Percentiles rank a stretch among this genome's conserved stretches.
phyloP scores from a whole-genome alignment of 2,113 vertebrate genomes.

The Myrmophylax atrothorax region DNA sequence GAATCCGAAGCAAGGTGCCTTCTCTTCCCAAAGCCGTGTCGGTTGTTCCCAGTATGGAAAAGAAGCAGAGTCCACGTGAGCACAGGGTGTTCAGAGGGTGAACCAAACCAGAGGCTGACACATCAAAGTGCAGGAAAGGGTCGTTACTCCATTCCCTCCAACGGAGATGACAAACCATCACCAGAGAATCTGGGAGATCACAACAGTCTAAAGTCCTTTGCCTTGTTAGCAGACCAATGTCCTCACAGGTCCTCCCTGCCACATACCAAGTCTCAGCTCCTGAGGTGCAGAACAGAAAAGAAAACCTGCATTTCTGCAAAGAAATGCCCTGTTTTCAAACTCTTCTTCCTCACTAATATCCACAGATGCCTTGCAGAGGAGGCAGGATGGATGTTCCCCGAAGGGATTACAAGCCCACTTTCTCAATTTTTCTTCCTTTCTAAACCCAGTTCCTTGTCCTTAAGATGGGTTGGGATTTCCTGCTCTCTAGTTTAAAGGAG shows the following conservation, averaged over 20 bases:
- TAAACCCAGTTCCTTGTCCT: constrained; percentile 46
- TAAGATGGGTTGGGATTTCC: constrained; percentile 14
- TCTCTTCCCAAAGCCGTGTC: constrained; percentile 55
- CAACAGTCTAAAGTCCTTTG: not conserved
- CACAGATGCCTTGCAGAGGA: not conserved
- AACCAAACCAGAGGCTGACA: constrained; percentile 51
- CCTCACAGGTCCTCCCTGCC: constrained; percentile 37
- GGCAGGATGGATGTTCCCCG: constrained; percentile 29
- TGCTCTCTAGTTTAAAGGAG: constrained; percentile 48
- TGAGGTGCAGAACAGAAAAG: constrained; percentile 46
- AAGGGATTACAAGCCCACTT: not conserved
- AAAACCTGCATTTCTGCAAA: constrained; percentile 57
- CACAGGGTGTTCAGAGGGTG: constrained; percentile 62
- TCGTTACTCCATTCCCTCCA: not conserved
- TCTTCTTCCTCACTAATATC: constrained; percentile 47
- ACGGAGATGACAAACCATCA: constrained; percentile 37
- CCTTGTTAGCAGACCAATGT: not conserved
- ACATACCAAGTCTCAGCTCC: not conserved
- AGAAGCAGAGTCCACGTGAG: constrained; percentile 67
- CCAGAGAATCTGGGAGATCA: constrained; percentile 13
- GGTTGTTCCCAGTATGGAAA: constrained; percentile 67
- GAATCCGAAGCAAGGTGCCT: constrained; percentile 41
- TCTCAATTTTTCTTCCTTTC: constrained; percentile 13
- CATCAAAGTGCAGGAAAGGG: constrained; percentile 56
- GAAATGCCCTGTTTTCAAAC: not conserved